A percentile compares a stretch with the other conserved stretches of the same genome.
Evolutionary conservation across 2,113 vertebrate genomes (phyloP).

Genomic region (Gadus macrocephalus): DNA sequence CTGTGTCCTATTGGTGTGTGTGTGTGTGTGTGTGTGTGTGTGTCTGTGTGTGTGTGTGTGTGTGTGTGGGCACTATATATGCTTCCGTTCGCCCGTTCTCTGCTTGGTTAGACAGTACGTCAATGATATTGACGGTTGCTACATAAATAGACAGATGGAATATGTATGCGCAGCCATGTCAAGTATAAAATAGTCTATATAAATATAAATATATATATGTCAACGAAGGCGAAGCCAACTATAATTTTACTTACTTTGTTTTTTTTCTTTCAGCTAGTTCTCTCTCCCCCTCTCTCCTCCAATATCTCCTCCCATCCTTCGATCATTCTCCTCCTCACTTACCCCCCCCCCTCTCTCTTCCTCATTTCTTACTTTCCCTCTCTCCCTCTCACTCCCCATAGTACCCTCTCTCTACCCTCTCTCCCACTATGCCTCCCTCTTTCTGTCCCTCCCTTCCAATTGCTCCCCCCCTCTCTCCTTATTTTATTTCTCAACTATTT

Average conservation of each 20-base stretch:
- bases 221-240: neutral
- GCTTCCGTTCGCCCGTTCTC: neutral
- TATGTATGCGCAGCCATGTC: too few species aligned
- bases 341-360: neutral
- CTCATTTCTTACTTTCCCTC: neutral
- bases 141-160: too few species aligned
- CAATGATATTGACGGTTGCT: too few species aligned
- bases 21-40: neutral
- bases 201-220: neutral
- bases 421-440: neutral
- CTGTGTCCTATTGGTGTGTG: neutral
- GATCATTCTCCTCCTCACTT: neutral
- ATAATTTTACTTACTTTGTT: neutral
- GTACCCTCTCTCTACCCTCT: neutral
- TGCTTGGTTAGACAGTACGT: too few species aligned
- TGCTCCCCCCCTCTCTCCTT: neutral
- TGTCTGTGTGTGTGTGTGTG: neutral
- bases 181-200: too few species aligned
- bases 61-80: neutral
- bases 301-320: neutral
- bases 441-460: neutral
- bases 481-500: neutral
- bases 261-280: neutral
- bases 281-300: neutral
- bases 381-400: neutral